Percentiles rank a stretch among this genome's conserved stretches.
phyloP scores from a whole-genome alignment of 2,888 invertebrate species.

The Neoascia interrupta region DNA sequence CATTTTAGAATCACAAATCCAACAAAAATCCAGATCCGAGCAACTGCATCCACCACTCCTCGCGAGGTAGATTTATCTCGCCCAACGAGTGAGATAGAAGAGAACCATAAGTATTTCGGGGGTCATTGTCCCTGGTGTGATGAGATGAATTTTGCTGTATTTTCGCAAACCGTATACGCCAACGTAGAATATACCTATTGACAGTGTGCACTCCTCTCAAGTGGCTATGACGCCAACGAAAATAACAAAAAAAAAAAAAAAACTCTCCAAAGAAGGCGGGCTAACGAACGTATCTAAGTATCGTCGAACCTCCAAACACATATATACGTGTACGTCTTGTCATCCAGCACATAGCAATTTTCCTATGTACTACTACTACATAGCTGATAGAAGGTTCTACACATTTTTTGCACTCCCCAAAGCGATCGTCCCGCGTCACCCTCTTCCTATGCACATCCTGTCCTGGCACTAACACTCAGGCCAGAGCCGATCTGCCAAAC shows the following conservation, averaged over 20 bases:
- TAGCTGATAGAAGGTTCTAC: constrained; percentile 60
- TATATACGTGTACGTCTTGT: neutral
- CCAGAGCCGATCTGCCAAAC: constrained; percentile 48
- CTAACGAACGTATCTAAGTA: constrained; percentile 65
- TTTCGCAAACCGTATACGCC: constrained; percentile 54
- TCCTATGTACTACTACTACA: constrained; percentile 66
- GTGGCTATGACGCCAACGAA: constrained; percentile 65
- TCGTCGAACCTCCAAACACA: constrained; percentile 54
- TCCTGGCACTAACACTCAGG: constrained; percentile 35
- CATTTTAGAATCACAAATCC: constrained; percentile 36
- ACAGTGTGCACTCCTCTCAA: constrained; percentile 42
- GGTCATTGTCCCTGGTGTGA: constrained; percentile 54
- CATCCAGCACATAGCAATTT: constrained; percentile 43
- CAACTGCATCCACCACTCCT: constrained; percentile 39
- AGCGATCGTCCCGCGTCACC: neutral
- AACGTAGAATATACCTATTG: constrained; percentile 63
- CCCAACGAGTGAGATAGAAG: constrained; percentile 49
- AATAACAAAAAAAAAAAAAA: constrained; percentile 17
- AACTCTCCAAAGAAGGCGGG: constrained; percentile 49
- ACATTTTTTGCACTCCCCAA: constrained; percentile 17
- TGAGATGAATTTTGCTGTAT: constrained; percentile 57
- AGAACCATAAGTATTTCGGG: constrained; percentile 26
- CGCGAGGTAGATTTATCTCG: neutral
- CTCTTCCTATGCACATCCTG: constrained; percentile 42
- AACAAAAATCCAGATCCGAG: constrained; percentile 22